Conservation (phyloP, 2,888 invertebrate genomes). For the Diaphora mendica region DNA sequence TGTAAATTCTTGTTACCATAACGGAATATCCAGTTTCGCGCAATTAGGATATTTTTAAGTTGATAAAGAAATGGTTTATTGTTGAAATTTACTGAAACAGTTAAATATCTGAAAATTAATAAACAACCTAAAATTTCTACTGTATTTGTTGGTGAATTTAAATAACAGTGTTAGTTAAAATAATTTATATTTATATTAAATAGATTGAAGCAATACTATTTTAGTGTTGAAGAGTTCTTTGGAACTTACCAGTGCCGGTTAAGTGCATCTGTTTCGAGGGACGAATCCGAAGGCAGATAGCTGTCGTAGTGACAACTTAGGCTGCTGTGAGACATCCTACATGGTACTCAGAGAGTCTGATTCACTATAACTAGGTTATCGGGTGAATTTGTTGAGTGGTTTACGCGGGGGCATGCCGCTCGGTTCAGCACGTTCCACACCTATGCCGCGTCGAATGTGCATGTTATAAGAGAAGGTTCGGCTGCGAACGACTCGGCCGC, state of each 20-base stretch:
- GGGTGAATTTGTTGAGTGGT: conserved; percentile 63
- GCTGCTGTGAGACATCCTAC: conserved; percentile 86
- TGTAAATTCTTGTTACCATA: conserved; percentile 2
- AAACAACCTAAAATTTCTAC: neutral
- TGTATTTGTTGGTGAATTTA: neutral
- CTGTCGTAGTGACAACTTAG: conserved; percentile 83
- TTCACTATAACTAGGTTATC: conserved; percentile 73
- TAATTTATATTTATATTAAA: neutral
- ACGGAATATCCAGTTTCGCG: neutral
- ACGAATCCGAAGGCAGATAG: conserved; percentile 83
- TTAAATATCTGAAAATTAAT: neutral
- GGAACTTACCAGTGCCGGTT: conserved; percentile 82
- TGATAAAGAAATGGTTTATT: neutral
- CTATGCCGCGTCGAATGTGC: conserved; percentile 83
- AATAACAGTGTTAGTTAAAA: neutral
- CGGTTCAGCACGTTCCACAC: conserved; percentile 80
- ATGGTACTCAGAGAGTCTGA: conserved; percentile 79
- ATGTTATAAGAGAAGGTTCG: conserved; percentile 85
- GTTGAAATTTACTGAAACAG: neutral
- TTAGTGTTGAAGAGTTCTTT: conserved; percentile 4
- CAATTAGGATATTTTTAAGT: neutral
- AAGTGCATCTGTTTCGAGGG: conserved; percentile 83
- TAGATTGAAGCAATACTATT: neutral
- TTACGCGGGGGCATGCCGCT: conserved; percentile 79
- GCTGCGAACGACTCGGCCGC: conserved; percentile 80